phyloP scores from a whole-genome alignment of 2,113 vertebrate genomes.

The Equus przewalskii region DNA sequence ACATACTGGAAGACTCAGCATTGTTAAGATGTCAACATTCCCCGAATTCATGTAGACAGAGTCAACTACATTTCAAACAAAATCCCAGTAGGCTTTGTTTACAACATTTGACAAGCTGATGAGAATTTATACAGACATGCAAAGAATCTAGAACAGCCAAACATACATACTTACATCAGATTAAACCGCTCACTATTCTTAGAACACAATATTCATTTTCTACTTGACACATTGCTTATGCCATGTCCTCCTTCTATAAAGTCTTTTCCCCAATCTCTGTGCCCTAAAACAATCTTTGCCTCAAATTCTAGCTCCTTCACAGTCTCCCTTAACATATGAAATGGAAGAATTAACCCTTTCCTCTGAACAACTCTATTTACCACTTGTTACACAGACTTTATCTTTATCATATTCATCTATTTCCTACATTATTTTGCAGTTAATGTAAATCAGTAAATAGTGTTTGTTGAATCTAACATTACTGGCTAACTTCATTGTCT shows the following conservation, averaged over 20 bases:
- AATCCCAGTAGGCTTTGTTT: background rate
- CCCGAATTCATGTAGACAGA: background rate
- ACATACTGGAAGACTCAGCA: background rate
- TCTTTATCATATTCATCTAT: background rate
- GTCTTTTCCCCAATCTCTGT: background rate
- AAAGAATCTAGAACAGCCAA: background rate
- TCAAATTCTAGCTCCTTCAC: background rate
- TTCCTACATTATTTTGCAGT: background rate
- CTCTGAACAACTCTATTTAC: background rate
- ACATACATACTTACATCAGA: background rate
- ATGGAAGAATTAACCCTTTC: background rate
- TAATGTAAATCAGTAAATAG: background rate
- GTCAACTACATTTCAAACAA: background rate
- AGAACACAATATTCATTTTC: background rate
- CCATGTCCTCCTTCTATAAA: background rate
- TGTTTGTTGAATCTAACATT: background rate
- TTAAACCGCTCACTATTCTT: slow-evolving; percentile 17
- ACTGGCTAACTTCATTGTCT: background rate
- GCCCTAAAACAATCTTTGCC: background rate
- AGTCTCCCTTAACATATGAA: background rate
- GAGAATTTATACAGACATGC: background rate
- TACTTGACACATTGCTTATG: background rate
- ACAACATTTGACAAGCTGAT: background rate
- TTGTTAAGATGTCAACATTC: background rate
- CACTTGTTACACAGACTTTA: background rate